Conservation (phyloP, 2,888 invertebrate species). For the Lasioglossum calceatum region DNA sequence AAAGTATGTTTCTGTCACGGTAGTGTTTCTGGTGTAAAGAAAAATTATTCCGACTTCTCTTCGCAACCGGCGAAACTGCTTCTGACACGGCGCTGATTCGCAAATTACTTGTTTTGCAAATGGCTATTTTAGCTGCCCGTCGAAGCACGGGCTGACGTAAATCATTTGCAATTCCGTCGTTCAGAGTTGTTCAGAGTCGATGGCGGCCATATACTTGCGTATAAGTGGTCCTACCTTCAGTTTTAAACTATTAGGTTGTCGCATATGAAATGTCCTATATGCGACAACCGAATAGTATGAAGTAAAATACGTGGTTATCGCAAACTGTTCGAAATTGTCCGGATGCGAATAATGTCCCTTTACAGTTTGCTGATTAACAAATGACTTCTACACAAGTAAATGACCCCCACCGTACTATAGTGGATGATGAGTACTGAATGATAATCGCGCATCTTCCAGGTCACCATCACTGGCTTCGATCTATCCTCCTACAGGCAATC, state of each 20-base stretch:
- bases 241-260: too few relatives aligned
- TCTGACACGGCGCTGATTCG: neutral
- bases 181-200: neutral
- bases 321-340: too few relatives aligned
- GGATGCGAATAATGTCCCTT: too few relatives aligned
- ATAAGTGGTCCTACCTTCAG: neutral
- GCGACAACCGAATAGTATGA: too few relatives aligned
- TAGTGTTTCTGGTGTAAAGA: too few relatives aligned
- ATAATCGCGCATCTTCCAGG: slow-evolving; percentile 80
- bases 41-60: neutral
- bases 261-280: too few relatives aligned
- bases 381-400: too few relatives aligned
- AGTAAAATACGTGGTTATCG: too few relatives aligned
- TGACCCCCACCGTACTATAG: too few relatives aligned
- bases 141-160: neutral
- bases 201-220: neutral
- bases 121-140: neutral
- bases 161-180: neutral
- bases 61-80: neutral
- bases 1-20: too few relatives aligned
- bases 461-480: slow-evolving; percentile 97
- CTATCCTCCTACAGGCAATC: slow-evolving; percentile 97
- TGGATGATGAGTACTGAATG: neutral
- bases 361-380: too few relatives aligned
- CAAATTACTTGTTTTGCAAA: neutral